Base-by-base conservation (phyloP, 1,140 invertebrate genomes). In the Drosophila erecta region DNA sequence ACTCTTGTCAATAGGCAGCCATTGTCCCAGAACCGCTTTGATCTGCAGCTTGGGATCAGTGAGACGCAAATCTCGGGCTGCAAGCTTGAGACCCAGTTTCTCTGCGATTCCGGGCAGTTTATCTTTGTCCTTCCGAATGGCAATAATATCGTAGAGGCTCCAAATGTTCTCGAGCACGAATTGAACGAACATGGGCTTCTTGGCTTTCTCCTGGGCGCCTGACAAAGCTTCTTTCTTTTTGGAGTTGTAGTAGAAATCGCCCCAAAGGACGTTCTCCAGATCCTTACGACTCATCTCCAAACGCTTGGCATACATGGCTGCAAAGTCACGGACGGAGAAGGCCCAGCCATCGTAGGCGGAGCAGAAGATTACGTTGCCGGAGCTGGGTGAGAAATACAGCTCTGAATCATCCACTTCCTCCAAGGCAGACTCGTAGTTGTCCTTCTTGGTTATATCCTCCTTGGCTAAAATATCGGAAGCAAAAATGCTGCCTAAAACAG, bases 341-440 rank as follows among this genome's bases (percentile, higher is more conserved):
- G 97, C 98, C 98, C 98, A 99, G 14, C 98, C 98, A 93, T 99
- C 98, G 40, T 97, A 94, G 37, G 98, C 98, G 92, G 98, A 98
- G 1, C 97, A 96, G 94, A 99, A 99, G 4, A 99, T 94, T 4
- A 99, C 98, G 94, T 99, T 99, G 20, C 97, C 98, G 77, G 95
- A 95, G 57, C 97, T 96, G 0, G 98, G 98, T 1, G 96, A 96
- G 92, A 99, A 99, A 92, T 98, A 99, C 30, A 97, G 93, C 64
- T 95, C 94, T 0, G 97, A 98, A 92, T 98, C 97, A 93, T 98
- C 98, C 15, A 95, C 94, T 60, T 98, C 95, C 87, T 99, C 97
- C 17, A 98, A 92, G 10, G 95, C 96, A 4, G 95, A 95, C 60
- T 95, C 96, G 95, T 97, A 97, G 91, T 98, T 94, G 11, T 92